Conservation (phyloP, 1,140 invertebrate species). For the Euura saliciscinereae region DNA sequence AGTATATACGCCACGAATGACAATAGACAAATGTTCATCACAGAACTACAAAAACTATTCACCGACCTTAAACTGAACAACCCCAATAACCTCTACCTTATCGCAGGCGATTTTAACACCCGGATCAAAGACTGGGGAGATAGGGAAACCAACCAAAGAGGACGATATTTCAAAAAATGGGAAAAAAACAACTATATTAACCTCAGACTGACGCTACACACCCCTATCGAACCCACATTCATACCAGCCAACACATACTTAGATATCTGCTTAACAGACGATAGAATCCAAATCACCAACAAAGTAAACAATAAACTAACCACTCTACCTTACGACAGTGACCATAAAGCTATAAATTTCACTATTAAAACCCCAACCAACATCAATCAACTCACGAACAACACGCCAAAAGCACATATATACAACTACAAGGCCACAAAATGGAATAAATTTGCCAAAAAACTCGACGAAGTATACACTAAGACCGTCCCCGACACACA, state of each 20-base stretch:
- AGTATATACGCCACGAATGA: too few species aligned
- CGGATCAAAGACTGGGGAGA: constrained; percentile 11
- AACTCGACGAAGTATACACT: too few species aligned
- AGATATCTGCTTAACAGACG: constrained; percentile 10
- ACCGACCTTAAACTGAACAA: too few species aligned
- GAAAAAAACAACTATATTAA: background rate
- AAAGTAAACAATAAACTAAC: background rate
- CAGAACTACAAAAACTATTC: too few species aligned
- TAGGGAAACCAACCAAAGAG: background rate
- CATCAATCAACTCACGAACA: too few species aligned
- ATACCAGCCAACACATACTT: background rate
- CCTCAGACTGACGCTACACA: background rate
- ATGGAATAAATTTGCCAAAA: too few species aligned
- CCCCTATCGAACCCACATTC: background rate
- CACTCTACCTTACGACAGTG: constrained; percentile 14
- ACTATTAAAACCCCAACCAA: too few species aligned
- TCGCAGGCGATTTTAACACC: constrained; percentile 16
- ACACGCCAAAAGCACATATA: too few species aligned
- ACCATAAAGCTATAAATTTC: constrained; percentile 7
- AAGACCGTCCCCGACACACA: too few species aligned
- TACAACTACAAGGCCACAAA: too few species aligned
- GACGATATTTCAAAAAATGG: constrained; percentile 1
- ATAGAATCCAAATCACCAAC: background rate
- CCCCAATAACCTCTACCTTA: too few species aligned
- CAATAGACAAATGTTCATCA: too few species aligned